A percentile compares a stretch with the other conserved stretches of the same genome.
These are phyloP conservation scores for Lissocephala sabroskyi DNA, from an alignment of 2,888 invertebrate genomes.

Conservation along the genomic window DNA sequence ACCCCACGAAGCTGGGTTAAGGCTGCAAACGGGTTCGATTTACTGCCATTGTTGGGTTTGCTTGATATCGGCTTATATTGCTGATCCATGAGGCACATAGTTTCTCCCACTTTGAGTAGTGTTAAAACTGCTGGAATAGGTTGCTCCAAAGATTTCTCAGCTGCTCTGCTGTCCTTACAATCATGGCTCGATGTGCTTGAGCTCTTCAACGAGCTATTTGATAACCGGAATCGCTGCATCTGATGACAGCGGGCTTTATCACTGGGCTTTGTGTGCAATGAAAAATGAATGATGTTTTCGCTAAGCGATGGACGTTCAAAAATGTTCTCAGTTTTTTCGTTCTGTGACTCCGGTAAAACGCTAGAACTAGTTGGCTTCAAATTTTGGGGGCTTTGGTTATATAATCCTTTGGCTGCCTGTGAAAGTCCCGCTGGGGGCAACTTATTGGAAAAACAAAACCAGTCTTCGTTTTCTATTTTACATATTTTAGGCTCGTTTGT, in stretches of 20 bases:
- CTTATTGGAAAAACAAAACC: slow-evolving; percentile 30
- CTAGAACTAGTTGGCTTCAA: slow-evolving; percentile 60
- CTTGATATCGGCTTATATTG: slow-evolving; percentile 80
- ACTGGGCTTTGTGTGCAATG: slow-evolving; percentile 78
- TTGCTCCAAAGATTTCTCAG: slow-evolving; percentile 27
- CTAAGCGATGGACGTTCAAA: slow-evolving; percentile 83
- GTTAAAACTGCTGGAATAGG: slow-evolving; percentile 73
- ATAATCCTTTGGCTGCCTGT: too few relatives aligned
- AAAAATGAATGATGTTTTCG: slow-evolving; percentile 79
- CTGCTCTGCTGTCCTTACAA: too few relatives aligned
- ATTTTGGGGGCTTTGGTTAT: too few relatives aligned
- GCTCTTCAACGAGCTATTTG: slow-evolving; percentile 62
- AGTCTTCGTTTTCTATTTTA: too few relatives aligned
- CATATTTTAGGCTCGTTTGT: slow-evolving; percentile 34
- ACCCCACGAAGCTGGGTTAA: slow-evolving; percentile 85
- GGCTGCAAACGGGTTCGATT: slow-evolving; percentile 82
- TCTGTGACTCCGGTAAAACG: slow-evolving; percentile 69
- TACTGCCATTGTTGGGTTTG: slow-evolving; percentile 70
- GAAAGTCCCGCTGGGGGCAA: slow-evolving; percentile 18
- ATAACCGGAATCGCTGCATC: slow-evolving; percentile 73
- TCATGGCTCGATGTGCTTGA: too few relatives aligned
- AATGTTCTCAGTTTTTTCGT: slow-evolving; percentile 71
- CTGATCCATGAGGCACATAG: slow-evolving; percentile 88
- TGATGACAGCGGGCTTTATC: slow-evolving; percentile 84
- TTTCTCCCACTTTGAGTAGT: slow-evolving; percentile 83